phyloP scores from a whole-genome alignment of 2,113 vertebrate genomes.

The Boulengeromyrus knoepffleri region DNA sequence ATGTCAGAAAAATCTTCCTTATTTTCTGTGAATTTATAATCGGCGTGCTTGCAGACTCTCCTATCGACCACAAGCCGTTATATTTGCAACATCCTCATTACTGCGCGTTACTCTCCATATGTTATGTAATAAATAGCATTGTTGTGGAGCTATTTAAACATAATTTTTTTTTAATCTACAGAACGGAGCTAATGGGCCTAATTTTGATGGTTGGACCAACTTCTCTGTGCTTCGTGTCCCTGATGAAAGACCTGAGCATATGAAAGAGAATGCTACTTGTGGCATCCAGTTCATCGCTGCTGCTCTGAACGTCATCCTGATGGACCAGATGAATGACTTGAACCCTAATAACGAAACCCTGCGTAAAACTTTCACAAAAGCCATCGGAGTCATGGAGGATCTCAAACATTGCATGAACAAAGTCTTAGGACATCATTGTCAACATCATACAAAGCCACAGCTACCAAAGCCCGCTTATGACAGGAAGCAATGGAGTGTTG shows the following conservation, averaged over 20 bases:
- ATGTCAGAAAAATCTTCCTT: neutral
- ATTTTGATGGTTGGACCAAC: slow-evolving; percentile 23
- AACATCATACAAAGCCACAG: fast-evolving
- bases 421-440: neutral
- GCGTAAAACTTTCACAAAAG: neutral
- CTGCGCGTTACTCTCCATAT: neutral
- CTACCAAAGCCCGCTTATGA: slow-evolving; percentile 23
- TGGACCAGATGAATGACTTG: slow-evolving; percentile 28
- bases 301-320: slow-evolving; percentile 25
- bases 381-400: neutral
- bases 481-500: slow-evolving; percentile 46
- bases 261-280: slow-evolving; percentile 25
- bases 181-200: slow-evolving; percentile 27
- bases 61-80: neutral
- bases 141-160: neutral
- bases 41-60: neutral
- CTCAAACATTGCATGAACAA: slow-evolving; percentile 10
- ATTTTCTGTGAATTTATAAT: neutral
- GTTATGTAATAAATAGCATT: neutral
- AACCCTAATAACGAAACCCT: neutral
- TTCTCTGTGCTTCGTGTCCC: slow-evolving; percentile 39
- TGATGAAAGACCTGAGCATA: neutral
- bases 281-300: slow-evolving; percentile 37
- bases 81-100: neutral
- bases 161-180: slow-evolving; percentile 9